These are phyloP conservation scores for Sorex fumeus DNA, from an alignment of 2,113 vertebrate species.

Conservation along the genomic window DNA sequence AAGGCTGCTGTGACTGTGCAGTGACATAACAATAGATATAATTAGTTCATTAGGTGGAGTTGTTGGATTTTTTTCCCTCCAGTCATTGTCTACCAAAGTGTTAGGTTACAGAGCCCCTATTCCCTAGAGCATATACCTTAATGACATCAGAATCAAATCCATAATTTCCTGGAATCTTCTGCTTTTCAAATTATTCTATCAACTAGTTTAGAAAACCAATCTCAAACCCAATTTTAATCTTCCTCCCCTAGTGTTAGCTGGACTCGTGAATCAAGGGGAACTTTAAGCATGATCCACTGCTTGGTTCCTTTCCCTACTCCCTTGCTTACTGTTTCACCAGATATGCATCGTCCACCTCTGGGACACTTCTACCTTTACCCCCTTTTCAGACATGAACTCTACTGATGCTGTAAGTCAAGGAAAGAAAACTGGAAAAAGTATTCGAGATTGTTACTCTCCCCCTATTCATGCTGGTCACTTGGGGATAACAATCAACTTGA, in stretches of 20 bases:
- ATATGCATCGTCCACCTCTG: neutral
- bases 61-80: neutral
- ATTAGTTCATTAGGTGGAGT: neutral
- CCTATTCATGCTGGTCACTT: neutral
- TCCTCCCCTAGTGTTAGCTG: neutral
- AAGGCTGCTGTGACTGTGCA: neutral
- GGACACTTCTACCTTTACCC: neutral
- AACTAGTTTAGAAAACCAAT: neutral
- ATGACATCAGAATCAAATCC: constrained; percentile 16
- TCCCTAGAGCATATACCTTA: neutral
- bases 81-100: neutral
- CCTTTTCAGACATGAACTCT: neutral
- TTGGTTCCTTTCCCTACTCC: neutral
- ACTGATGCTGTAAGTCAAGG: neutral
- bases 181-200: constrained; percentile 5
- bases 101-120: neutral
- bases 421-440: neutral
- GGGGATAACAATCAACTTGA: neutral
- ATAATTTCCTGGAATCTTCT: constrained; percentile 33
- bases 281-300: neutral
- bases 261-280: neutral
- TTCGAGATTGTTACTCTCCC: neutral
- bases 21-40: neutral
- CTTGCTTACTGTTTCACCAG: neutral
- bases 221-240: constrained; percentile 11